Conservation (phyloP, 2,888 invertebrate species). For the Unio pictorum region DNA sequence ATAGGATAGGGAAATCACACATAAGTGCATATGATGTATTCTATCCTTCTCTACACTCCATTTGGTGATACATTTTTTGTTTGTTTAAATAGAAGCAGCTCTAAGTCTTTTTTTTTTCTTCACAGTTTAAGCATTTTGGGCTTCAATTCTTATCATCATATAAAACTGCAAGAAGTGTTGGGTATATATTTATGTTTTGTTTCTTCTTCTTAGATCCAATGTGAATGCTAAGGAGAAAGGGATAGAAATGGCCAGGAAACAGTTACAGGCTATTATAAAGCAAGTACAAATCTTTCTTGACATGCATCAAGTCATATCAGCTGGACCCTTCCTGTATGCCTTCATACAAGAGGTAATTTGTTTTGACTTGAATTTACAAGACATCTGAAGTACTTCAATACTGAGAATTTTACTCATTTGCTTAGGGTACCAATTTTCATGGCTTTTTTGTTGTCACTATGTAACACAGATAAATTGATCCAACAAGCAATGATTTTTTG, state of each 20-base stretch:
- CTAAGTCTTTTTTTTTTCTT: neutral
- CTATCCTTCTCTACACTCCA: neutral
- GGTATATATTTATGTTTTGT: neutral
- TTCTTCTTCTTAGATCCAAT: constrained; percentile 39
- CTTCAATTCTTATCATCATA: neutral
- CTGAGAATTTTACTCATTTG: no score
- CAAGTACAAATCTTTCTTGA: constrained; percentile 87
- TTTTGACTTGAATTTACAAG: no score
- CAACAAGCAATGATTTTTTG: no score
- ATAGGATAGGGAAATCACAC: no score
- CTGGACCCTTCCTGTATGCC: constrained; percentile 91
- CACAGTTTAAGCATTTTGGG: neutral
- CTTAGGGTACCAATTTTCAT: no score
- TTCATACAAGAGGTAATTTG: constrained; percentile 83
- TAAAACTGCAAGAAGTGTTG: neutral
- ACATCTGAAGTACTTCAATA: no score
- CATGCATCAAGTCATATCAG: constrained; percentile 84
- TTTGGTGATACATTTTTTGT: neutral
- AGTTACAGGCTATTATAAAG: constrained; percentile 80
- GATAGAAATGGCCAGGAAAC: constrained; percentile 80
- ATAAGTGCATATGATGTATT: no score
- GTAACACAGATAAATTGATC: no score
- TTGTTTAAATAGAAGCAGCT: neutral
- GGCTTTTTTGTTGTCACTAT: no score
- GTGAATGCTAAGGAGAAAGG: constrained; percentile 77